Evolutionary conservation across 2,888 invertebrate species (phyloP).

Genomic region (Hyposoter dolosus): DNA sequence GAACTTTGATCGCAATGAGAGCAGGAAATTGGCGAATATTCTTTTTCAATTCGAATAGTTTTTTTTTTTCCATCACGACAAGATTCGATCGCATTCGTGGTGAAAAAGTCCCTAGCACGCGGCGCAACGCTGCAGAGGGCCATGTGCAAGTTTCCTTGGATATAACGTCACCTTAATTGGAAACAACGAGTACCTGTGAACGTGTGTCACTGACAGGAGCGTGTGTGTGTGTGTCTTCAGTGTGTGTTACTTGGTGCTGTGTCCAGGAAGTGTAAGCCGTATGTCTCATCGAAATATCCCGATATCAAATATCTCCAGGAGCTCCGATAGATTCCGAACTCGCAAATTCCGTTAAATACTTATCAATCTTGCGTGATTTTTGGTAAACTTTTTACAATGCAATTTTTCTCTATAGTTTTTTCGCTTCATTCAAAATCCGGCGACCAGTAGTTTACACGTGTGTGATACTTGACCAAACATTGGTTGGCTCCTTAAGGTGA

Average conservation of each 20-base stretch:
- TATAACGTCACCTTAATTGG: conserved; percentile 63
- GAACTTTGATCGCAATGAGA: too few relatives aligned
- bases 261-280: conserved; percentile 44
- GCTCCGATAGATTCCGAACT: not conserved
- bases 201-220: not conserved
- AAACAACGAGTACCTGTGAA: not conserved
- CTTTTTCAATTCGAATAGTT: not conserved
- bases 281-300: conserved; percentile 44
- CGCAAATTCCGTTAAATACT: not conserved
- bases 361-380: not conserved
- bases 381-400: not conserved
- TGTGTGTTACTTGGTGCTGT: not conserved
- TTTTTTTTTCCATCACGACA: not conserved
- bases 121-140: not conserved
- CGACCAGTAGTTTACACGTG: conserved; percentile 26
- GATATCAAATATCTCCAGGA: conserved; percentile 8
- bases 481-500: too few relatives aligned
- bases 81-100: not conserved
- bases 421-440: not conserved
- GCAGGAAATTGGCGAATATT: too few relatives aligned
- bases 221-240: conserved; percentile 11
- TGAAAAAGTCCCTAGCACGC: not conserved
- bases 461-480: conserved; percentile 12
- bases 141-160: conserved; percentile 47
- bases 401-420: not conserved